phyloP scores from a whole-genome alignment of 2,888 invertebrate genomes.

The Keiferia lycopersicella region DNA sequence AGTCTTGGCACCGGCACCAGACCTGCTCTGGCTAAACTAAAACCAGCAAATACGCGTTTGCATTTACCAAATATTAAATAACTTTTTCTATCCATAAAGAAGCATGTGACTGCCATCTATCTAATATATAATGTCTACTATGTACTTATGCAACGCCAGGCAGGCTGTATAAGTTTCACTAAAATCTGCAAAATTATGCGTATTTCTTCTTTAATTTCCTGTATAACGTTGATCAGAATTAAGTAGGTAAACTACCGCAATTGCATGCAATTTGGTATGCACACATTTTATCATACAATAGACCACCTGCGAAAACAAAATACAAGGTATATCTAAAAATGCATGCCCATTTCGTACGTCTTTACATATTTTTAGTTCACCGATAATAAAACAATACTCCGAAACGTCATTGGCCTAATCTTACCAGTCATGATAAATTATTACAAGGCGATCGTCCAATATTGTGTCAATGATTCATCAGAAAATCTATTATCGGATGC shows the following conservation, averaged over 20 bases:
- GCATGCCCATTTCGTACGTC: background rate
- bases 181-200: background rate
- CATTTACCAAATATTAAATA: background rate
- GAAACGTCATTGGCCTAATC: background rate
- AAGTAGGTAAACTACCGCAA: background rate
- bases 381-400: background rate
- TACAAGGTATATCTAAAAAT: background rate
- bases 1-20: conserved; percentile 60
- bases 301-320: conserved; percentile 15
- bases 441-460: background rate
- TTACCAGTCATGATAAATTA: background rate
- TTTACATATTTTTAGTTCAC: background rate
- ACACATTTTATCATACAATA: conserved; percentile 24
- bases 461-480: background rate
- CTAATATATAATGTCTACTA: too few relatives aligned
- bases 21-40: conserved; percentile 56
- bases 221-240: background rate
- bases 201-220: background rate
- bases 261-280: background rate
- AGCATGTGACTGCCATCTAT: too few relatives aligned
- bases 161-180: too few relatives aligned
- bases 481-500: background rate
- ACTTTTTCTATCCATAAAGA: too few relatives aligned
- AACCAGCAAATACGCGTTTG: background rate
- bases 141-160: too few relatives aligned